phyloP scores from a whole-genome alignment of 2,113 vertebrate species.

The Microtus richardsoni region DNA sequence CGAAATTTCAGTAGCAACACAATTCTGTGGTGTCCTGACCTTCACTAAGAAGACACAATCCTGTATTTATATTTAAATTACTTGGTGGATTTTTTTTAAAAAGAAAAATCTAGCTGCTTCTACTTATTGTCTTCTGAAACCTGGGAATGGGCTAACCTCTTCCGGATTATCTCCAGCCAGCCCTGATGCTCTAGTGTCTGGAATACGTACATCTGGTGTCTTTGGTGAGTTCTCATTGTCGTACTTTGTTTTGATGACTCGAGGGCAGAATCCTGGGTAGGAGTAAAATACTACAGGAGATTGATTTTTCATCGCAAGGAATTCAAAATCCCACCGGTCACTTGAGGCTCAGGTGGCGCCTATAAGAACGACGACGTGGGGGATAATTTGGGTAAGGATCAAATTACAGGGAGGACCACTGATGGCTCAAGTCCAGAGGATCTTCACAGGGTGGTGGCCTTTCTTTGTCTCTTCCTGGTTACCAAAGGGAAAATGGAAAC shows the following conservation, averaged over 20 bases:
- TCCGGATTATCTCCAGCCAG: not conserved
- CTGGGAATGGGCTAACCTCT: not conserved
- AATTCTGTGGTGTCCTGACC: not conserved
- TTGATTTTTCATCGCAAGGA: not conserved
- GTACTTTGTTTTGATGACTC: not conserved
- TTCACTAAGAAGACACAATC: not conserved
- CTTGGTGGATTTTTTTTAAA: not conserved
- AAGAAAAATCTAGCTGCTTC: not conserved
- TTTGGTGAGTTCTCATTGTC: not conserved
- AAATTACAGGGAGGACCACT: fast-evolving
- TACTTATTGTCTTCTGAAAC: not conserved
- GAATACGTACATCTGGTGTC: not conserved
- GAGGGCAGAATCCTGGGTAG: too few species aligned
- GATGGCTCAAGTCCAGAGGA: not conserved
- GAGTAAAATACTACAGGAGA: not conserved
- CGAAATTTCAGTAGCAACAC: not conserved
- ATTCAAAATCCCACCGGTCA: not conserved
- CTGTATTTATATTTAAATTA: conserved; percentile 7
- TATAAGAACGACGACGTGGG: not conserved
- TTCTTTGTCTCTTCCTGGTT: not conserved
- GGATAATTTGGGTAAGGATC: not conserved
- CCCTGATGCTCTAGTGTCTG: not conserved
- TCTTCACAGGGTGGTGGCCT: not conserved
- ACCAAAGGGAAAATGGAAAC: not conserved
- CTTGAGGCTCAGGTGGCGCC: not conserved